These are phyloP conservation scores for Drosophila serrata DNA, from an alignment of 1,140 invertebrate species.

Conservation along the genomic window DNA sequence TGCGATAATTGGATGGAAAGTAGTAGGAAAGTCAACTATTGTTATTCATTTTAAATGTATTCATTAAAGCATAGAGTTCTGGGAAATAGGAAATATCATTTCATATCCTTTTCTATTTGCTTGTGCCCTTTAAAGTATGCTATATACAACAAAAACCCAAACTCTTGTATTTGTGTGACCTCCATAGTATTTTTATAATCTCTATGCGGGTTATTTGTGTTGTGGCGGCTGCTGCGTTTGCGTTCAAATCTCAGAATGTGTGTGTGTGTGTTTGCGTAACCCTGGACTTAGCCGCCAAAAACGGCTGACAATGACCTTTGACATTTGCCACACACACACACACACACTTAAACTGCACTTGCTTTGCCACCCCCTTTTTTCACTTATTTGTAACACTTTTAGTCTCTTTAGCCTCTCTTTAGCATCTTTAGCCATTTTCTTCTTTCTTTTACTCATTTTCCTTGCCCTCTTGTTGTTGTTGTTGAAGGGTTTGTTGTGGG, in stretches of 20 bases:
- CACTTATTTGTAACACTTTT: background rate
- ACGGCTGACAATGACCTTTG: constrained; percentile 73
- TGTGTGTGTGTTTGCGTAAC: constrained; percentile 56
- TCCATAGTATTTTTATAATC: constrained; percentile 13
- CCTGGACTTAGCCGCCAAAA: constrained; percentile 57
- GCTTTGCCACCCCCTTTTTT: background rate
- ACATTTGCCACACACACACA: constrained; percentile 50
- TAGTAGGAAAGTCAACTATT: background rate
- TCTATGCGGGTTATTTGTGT: constrained; percentile 14
- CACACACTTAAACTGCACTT: constrained; percentile 32
- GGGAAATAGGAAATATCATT: background rate
- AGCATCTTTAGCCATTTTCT: background rate
- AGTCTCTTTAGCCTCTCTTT: background rate
- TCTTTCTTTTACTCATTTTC: background rate
- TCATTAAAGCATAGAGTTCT: background rate
- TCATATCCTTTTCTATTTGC: background rate
- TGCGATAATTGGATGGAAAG: constrained; percentile 10
- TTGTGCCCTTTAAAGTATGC: background rate
- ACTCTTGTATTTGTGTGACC: constrained; percentile 11
- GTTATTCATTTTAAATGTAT: constrained; percentile 9
- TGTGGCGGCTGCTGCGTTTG: constrained; percentile 7
- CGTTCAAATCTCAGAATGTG: background rate
- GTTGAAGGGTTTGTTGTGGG: background rate
- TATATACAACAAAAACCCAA: background rate
- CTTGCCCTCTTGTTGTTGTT: background rate